Evolutionary conservation across 1,140 invertebrate genomes (phyloP).

Genomic region (Orchestia grillus): DNA sequence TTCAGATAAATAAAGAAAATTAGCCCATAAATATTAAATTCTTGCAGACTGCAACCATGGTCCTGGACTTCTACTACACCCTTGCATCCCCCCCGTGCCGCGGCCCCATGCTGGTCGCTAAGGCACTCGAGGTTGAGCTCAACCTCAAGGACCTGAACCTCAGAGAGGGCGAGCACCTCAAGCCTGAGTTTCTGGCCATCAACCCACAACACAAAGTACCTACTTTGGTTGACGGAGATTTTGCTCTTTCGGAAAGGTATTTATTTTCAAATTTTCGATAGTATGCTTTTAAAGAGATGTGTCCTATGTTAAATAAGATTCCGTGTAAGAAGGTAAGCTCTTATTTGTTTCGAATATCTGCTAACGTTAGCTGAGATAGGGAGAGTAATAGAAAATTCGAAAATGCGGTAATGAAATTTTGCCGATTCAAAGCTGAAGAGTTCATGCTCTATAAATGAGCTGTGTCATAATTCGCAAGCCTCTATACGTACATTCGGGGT

Average conservation of each 20-base stretch:
- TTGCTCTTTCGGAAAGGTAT: constrained; percentile 55
- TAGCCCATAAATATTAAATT: neutral
- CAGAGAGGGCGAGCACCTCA: constrained; percentile 64
- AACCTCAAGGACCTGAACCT: constrained; percentile 68
- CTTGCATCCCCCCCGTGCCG: constrained; percentile 68
- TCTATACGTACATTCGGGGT: neutral
- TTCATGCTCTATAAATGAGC: neutral
- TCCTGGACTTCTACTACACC: constrained; percentile 65
- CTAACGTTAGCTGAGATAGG: neutral
- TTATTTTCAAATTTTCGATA: neutral
- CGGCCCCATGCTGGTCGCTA: constrained; percentile 67
- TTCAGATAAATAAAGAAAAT: neutral
- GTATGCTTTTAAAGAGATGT: neutral
- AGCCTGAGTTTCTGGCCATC: constrained; percentile 68
- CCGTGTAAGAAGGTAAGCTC: neutral
- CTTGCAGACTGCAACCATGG: neutral
- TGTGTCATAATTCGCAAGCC: too few species aligned
- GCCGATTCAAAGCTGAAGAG: neutral
- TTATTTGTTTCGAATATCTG: neutral
- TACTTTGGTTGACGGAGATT: constrained; percentile 63
- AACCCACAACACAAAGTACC: constrained; percentile 63
- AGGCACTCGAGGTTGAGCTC: constrained; percentile 64
- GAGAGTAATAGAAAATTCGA: neutral
- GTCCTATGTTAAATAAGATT: neutral
- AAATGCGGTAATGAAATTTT: neutral